Evolutionary conservation across 2,888 invertebrate genomes (phyloP).

Genomic region (Caenorhabditis sulstoni): DNA sequence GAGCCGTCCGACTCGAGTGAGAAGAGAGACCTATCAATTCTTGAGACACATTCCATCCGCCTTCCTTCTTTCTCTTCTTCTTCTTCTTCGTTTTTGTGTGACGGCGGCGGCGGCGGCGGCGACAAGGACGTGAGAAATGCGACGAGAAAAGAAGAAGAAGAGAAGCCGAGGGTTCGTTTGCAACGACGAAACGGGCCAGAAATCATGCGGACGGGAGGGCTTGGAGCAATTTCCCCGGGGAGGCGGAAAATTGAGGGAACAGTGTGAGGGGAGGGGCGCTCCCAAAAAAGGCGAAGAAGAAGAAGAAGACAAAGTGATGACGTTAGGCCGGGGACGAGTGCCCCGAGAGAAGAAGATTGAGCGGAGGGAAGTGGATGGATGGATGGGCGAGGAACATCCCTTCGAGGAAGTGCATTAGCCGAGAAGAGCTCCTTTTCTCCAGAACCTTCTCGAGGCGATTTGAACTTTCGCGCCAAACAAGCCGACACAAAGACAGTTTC

Average conservation of each 20-base stretch:
- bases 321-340: not conserved
- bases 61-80: conserved; percentile 10
- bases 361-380: not conserved
- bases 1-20: too few species aligned
- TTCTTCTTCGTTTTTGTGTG: too few species aligned
- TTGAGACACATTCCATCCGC: not conserved
- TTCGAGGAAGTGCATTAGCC: not conserved
- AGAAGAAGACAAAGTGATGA: conserved; percentile 5
- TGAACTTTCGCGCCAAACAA: too few species aligned
- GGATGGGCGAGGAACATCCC: not conserved
- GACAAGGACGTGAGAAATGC: conserved; percentile 37
- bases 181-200: conserved; percentile 14
- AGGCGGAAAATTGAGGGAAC: conserved; percentile 22
- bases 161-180: conserved; percentile 4
- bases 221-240: too few species aligned
- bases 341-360: too few species aligned
- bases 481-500: too few species aligned
- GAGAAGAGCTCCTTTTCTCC: too few species aligned
- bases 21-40: too few species aligned
- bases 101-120: too few species aligned
- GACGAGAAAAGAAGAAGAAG: conserved; percentile 13
- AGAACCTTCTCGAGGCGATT: too few species aligned
- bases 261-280: not conserved
- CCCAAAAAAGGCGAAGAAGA: too few species aligned
- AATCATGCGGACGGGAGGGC: conserved; percentile 11